These are phyloP conservation scores for Heterodera filipjevi DNA, from an alignment of 2,888 invertebrate genomes.

Conservation along the genomic window DNA sequence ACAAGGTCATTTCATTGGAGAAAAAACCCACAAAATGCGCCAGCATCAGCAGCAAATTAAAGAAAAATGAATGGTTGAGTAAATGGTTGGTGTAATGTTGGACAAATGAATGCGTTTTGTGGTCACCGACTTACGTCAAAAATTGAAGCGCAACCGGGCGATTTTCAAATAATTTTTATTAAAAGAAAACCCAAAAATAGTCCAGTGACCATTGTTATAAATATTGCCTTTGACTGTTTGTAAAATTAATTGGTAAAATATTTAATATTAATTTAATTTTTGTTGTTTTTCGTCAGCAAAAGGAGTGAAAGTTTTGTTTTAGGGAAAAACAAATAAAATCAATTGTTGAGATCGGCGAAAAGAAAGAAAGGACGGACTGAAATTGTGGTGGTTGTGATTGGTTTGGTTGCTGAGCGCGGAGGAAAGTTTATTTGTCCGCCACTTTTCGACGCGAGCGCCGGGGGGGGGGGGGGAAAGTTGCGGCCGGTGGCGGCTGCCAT, in stretches of 20 bases:
- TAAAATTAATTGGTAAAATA: too few relatives aligned
- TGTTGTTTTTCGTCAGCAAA: not conserved
- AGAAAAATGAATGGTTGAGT: not conserved
- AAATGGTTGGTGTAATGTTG: not conserved
- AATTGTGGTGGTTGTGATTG: not conserved
- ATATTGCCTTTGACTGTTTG: too few relatives aligned
- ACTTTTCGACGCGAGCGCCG: not conserved
- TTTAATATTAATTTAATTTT: not conserved
- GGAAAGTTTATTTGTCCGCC: not conserved
- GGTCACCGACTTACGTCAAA: too few relatives aligned
- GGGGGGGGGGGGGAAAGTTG: not conserved
- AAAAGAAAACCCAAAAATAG: too few relatives aligned
- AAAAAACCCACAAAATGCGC: not conserved
- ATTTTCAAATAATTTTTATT: too few relatives aligned
- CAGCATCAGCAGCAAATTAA: too few relatives aligned
- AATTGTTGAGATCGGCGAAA: not conserved
- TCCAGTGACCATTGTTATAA: too few relatives aligned
- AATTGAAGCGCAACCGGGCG: too few relatives aligned
- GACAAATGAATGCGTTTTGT: not conserved
- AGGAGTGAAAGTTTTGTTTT: not conserved
- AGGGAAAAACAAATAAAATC: not conserved
- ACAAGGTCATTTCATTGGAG: not conserved
- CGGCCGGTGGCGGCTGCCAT: not conserved
- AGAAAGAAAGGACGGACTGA: not conserved
- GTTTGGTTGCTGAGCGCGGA: not conserved